Percentiles rank a stretch among this genome's conserved stretches.
Evolutionary conservation across 2,113 vertebrate species (phyloP).

Genomic region (Phyllostomus hastatus): DNA sequence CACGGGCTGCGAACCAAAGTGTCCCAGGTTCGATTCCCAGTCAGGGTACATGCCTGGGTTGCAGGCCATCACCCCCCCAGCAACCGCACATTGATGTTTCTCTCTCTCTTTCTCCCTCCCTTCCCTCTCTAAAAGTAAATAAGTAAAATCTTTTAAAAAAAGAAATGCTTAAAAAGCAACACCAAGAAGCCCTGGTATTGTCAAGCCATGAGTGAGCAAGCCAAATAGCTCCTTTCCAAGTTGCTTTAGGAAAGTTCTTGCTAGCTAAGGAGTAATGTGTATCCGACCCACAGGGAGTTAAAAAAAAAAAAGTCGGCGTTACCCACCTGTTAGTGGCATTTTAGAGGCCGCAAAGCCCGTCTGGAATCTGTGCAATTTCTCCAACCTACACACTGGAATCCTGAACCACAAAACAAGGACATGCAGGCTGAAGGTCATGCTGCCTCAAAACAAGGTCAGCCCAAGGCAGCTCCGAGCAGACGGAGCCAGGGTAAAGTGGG

Average conservation of each 20-base stretch:
- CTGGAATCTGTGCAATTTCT: conserved; percentile 44
- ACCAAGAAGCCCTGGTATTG: not conserved
- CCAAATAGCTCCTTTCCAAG: not conserved
- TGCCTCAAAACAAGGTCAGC: not conserved
- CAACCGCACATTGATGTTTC: no score
- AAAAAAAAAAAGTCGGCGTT: not conserved
- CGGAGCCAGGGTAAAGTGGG: fast-evolving
- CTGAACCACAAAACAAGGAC: not conserved
- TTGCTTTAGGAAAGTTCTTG: not conserved
- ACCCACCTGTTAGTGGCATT: not conserved
- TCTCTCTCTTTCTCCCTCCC: no score
- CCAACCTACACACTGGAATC: not conserved
- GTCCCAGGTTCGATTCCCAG: no score
- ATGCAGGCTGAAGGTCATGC: not conserved
- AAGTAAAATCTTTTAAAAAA: no score
- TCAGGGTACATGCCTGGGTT: no score
- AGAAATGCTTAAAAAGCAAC: not conserved
- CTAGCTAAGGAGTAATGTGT: not conserved
- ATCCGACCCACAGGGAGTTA: not conserved
- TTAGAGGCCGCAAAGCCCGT: not conserved
- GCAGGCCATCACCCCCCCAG: no score
- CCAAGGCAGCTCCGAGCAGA: not conserved
- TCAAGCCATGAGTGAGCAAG: not conserved
- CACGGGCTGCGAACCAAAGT: no score
- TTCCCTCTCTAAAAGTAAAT: no score